Conservation (phyloP, 2,113 vertebrate genomes). For the Tupaia chinensis region DNA sequence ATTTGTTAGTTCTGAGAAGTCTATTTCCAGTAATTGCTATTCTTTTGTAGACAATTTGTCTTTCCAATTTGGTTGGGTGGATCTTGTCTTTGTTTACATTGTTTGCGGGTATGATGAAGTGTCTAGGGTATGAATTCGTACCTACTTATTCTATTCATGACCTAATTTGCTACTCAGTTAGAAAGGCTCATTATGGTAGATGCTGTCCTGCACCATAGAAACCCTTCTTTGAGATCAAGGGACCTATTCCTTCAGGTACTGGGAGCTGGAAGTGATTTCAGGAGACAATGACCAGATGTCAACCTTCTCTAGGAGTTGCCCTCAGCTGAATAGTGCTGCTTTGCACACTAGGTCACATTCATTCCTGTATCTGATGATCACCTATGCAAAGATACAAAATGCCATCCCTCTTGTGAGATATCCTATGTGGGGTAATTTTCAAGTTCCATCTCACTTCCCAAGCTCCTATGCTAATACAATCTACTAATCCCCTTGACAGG, state of each 20-base stretch:
- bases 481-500: background rate
- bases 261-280: background rate
- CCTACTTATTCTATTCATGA: background rate
- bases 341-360: background rate
- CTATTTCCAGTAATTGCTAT: background rate
- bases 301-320: background rate
- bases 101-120: constrained; percentile 8
- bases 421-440: background rate
- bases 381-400: background rate
- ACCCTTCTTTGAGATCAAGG: background rate
- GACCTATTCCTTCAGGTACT: background rate
- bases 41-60: background rate
- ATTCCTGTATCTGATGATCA: background rate
- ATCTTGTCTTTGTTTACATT: constrained; percentile 7
- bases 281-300: background rate
- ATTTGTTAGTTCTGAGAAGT: background rate
- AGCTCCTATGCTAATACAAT: background rate
- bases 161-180: background rate
- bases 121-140: background rate
- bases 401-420: background rate
- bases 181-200: background rate
- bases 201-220: background rate
- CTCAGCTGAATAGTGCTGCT: background rate
- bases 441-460: background rate
- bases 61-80: constrained; percentile 25